phyloP scores from a whole-genome alignment of 2,888 invertebrate genomes.

The Cistogaster globosa region DNA sequence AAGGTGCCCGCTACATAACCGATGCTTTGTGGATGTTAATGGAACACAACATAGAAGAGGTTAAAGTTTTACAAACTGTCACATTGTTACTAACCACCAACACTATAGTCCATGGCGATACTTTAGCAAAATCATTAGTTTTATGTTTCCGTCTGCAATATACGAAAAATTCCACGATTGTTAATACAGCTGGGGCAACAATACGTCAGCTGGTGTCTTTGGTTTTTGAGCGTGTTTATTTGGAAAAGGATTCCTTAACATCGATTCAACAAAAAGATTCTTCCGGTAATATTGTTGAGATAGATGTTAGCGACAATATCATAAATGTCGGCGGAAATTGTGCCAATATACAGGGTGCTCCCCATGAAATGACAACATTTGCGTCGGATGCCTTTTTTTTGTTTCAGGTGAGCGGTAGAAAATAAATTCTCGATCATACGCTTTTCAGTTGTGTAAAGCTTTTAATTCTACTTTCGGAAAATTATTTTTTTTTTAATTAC shows the following conservation, averaged over 20 bases:
- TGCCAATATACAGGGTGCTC: conserved; percentile 58
- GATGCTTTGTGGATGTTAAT: conserved; percentile 96
- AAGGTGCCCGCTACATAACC: conserved; percentile 96
- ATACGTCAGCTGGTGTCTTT: conserved; percentile 96
- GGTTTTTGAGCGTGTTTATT: conserved; percentile 91
- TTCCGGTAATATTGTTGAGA: conserved; percentile 69
- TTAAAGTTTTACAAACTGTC: conserved; percentile 97
- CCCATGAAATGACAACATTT: conserved; percentile 90
- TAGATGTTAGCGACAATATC: conserved; percentile 61
- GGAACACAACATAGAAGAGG: conserved; percentile 96
- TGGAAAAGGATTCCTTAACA: conserved; percentile 78
- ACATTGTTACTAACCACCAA: conserved; percentile 97
- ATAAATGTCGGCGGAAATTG: conserved; percentile 73
- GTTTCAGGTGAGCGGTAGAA: conserved; percentile 88
- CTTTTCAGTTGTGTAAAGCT: too few species aligned
- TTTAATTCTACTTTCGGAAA: too few species aligned
- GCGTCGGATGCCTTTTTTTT: conserved; percentile 97
- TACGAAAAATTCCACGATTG: conserved; percentile 96
- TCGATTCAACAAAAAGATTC: conserved; percentile 74
- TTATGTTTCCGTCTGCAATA: conserved; percentile 98
- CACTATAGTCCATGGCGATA: conserved; percentile 96
- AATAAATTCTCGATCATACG: too few species aligned
- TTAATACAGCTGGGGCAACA: conserved; percentile 98
- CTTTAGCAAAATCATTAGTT: conserved; percentile 95
- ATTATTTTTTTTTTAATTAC: too few species aligned